Evolutionary conservation across 1,140 invertebrate genomes (phyloP), one percentile per base, ranked within the genome.

Genomic region (Whitmania pigra): DNA sequence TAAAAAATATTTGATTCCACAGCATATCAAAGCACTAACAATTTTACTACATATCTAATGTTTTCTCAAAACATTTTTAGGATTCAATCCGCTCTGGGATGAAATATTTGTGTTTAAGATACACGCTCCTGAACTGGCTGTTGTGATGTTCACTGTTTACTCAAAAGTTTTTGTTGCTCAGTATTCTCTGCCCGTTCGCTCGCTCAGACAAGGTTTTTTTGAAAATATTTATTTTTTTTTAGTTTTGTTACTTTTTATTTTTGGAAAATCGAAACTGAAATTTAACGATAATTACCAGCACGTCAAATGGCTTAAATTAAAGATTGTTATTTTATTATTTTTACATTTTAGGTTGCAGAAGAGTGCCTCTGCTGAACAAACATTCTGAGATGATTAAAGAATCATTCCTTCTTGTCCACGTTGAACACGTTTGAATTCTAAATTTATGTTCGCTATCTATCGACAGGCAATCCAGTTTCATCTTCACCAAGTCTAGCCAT

Each of bases 71-170:
- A 55, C 36, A 55, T 22, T 63, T 27, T 18, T 27, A 73, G 69
- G 69, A 0, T 73, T 72, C 11, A 57, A 71, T 67, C 53, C 60
- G n/a, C 29, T 68, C 18, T 74, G 73, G 73, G 71, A 74, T 68
- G 73, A 74, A 53, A 27, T 25, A 53, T 31, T 74, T 20, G 18
- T 49, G 9, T 67, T 72, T 27, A 67, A 72, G 40, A 25, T 74
- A 0, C 49, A 68, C 49, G 73, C 72, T 57, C 73, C 73, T 15
- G 70, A 74, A 27, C 25, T 74, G 43, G 73, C 73, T 25, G 36
- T 72, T 13, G n/a, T 74, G n/a, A 40, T 57, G 29, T 72, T 74
- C 49, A 53, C 36, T 31, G 60, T 74, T 17, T 49, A 25, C 29
- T 54, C 54, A 25, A 68, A 74, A 55, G 53, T 53, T 22, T 60